phyloP scores from a whole-genome alignment of 2,797 vertebrate genomes.

The Pygocentrus nattereri region DNA sequence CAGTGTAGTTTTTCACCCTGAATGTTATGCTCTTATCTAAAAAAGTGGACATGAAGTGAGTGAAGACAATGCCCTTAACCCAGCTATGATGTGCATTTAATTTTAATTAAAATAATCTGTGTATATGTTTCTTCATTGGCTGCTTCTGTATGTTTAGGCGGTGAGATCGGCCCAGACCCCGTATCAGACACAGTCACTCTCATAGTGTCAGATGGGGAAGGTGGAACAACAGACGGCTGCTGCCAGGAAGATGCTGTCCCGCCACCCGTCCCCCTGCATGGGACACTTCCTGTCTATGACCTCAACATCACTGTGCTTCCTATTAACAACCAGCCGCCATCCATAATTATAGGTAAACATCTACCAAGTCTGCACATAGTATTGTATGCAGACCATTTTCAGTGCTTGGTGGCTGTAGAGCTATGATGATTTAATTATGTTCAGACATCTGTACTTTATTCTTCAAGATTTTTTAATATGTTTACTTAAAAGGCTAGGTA shows the following conservation, averaged over 20 bases:
- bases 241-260: constrained; percentile 72
- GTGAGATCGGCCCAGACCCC: constrained; percentile 75
- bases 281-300: constrained; percentile 78
- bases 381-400: neutral
- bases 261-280: constrained; percentile 71
- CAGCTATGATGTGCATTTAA: too few relatives aligned
- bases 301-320: constrained; percentile 78
- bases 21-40: too few relatives aligned
- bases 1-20: too few relatives aligned
- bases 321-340: constrained; percentile 74
- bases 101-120: neutral
- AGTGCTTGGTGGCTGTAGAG: neutral
- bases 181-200: constrained; percentile 71
- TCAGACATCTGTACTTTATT: constrained; percentile 27
- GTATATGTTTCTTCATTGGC: neutral
- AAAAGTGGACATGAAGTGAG: too few relatives aligned
- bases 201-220: constrained; percentile 78
- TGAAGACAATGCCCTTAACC: too few relatives aligned
- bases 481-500: too few relatives aligned
- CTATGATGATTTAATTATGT: constrained; percentile 3
- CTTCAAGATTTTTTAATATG: constrained; percentile 16
- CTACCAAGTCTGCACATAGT: neutral
- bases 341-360: constrained; percentile 64
- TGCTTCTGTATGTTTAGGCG: constrained; percentile 62
- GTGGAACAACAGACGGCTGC: constrained; percentile 65